Evolutionary conservation across 2,113 vertebrate genomes (phyloP), one percentile per base, ranked within the genome.

Genomic region (Melospiza georgiana): DNA sequence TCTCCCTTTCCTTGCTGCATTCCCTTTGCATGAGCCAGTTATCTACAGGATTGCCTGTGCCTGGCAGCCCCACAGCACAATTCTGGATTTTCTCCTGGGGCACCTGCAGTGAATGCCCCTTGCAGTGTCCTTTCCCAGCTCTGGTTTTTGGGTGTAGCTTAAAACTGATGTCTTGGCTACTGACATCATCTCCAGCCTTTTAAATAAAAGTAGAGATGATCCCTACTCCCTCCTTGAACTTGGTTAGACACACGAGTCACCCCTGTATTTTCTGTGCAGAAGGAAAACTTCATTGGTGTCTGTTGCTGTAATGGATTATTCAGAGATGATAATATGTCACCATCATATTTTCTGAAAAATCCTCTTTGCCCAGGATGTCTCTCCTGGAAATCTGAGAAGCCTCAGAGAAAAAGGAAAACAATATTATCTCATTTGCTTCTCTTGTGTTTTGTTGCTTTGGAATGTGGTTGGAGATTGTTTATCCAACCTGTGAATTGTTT

Each of bases 11-110:
- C 37, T 67, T 55, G 11, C 71, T 76, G 62, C 31, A 25, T 49
- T 74, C 43, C 4, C 27, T 49, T 59, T 65, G 9, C 12, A 5
- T 6, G 15, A 27, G 24, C 7, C 49, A 24, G 41, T 18, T 30
- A 18, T 1, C 55, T 43, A 3, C 73, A 48, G 63, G 49, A 31
- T 9, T 76, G 10, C 37, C n/a, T 23, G 17, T 66, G 71, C 66
- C 54, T 39, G 41, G 10, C 0, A 1, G 4, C 15, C 37, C 25
- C 5, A 15, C 21, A 58, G 41, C 41, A 14, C 2, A 3, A 1
- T 11, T 43, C 14, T 84, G 78, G 46, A 11, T 84, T 84, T 78
- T 10, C 8, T 37, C 4, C 52, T 71, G 55, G 43, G 55, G 19
- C 37, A 52, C 35, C 43, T 33, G 23, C 58, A 33, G 31, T 30